phyloP scores from a whole-genome alignment of 1,140 invertebrate genomes.

The Coelopa frigida region DNA sequence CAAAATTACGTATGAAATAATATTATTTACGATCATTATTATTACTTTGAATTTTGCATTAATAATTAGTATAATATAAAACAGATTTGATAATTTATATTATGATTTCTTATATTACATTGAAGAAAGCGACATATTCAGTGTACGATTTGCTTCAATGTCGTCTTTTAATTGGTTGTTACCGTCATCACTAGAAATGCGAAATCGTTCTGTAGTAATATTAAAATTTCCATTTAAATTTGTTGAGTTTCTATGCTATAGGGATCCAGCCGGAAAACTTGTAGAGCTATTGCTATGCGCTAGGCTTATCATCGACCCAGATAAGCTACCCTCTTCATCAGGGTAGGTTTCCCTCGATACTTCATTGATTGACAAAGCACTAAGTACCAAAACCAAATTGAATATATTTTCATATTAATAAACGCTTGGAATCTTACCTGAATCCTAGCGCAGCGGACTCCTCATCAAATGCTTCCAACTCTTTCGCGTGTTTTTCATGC shows the following conservation, averaged over 20 bases:
- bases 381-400: conserved; percentile 44
- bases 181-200: conserved; percentile 16
- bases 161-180: conserved; percentile 13
- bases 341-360: conserved; percentile 77
- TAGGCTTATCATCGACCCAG: conserved; percentile 88
- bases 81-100: too few species aligned
- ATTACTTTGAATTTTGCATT: too few species aligned
- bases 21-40: too few species aligned
- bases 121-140: conserved; percentile 7
- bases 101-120: conserved; percentile 7
- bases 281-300: conserved; percentile 89
- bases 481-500: conserved; percentile 80
- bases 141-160: conserved; percentile 11
- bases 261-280: conserved; percentile 76
- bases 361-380: conserved; percentile 82
- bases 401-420: not conserved
- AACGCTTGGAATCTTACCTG: conserved; percentile 52
- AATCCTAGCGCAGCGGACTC: conserved; percentile 88
- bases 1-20: too few species aligned
- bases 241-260: conserved; percentile 50
- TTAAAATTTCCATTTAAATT: conserved; percentile 42
- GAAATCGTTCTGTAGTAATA: conserved; percentile 20
- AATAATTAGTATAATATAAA: too few species aligned
- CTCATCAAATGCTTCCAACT: conserved; percentile 89
- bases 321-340: conserved; percentile 82